Conservation (phyloP, 1,140 invertebrate genomes). For the Drosophila pseudoobscura region DNA sequence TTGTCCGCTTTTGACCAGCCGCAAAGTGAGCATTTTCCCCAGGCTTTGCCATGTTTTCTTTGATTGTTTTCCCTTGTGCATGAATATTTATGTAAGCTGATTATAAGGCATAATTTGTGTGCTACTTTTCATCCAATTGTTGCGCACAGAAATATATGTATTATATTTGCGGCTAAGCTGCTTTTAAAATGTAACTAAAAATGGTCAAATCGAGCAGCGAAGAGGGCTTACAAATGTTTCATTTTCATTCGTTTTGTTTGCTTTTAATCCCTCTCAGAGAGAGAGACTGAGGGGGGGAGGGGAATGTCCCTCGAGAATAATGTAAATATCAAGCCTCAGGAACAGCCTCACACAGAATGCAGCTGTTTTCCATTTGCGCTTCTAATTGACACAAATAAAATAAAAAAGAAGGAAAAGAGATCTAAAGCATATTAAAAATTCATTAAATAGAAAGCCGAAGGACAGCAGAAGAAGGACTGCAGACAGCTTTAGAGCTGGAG, state of each 20-base stretch:
- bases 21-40: slow-evolving; percentile 42
- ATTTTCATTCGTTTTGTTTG: slow-evolving; percentile 12
- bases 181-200: slow-evolving; percentile 1
- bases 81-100: slow-evolving; percentile 57
- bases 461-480: not conserved
- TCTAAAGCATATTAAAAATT: slow-evolving; percentile 71
- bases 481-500: slow-evolving; percentile 24
- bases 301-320: slow-evolving; percentile 1
- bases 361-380: slow-evolving; percentile 40
- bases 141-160: too few species aligned
- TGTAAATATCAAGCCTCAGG: slow-evolving; percentile 34
- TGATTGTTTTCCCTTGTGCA: slow-evolving; percentile 18
- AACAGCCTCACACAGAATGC: not conserved
- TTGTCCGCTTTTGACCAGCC: slow-evolving; percentile 23
- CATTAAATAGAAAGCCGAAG: slow-evolving; percentile 68
- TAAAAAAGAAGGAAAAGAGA: slow-evolving; percentile 19
- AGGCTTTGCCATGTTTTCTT: not conserved
- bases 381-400: slow-evolving; percentile 58
- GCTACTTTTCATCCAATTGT: slow-evolving; percentile 1
- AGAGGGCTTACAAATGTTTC: too few species aligned
- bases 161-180: not conserved
- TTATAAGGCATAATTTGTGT: slow-evolving; percentile 37
- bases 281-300: not conserved
- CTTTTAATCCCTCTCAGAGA: slow-evolving; percentile 24
- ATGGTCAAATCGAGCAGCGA: too few species aligned